Base-by-base conservation (phyloP, 2,113 vertebrate species). In the Perca fluviatilis region DNA sequence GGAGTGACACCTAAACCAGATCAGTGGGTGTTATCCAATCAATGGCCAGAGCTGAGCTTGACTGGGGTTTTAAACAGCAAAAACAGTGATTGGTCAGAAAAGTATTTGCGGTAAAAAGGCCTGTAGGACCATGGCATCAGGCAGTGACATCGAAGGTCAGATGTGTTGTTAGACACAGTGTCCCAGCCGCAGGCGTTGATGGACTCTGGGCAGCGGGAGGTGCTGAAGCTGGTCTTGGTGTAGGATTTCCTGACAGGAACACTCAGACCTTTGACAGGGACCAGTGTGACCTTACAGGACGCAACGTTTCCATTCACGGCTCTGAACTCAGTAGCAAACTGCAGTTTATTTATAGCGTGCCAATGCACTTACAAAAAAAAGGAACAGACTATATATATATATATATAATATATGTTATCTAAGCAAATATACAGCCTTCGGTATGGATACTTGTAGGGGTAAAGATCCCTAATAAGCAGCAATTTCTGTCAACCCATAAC, bases 321-420 rank as follows among this genome's bases (percentile, higher is more conserved):
- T 30, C 30, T 30, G 30, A 30, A 30, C 64, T 75, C 49, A 66
- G 62, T 79, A 84, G 51, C 79, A 82, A 68, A 49, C 46, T 43
- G 1, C 43, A 1, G 15, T 43, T 71, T 1, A 62, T 88, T 74
- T 69, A 54, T 21, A 74, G 33, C 0, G 16, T 49, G 36, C 2
- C 12, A 25, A 12, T 69, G 27, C 0, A 12, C 21, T 43, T 62
- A 7, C 33, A 50, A 13, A 18, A 23, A 23, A 57, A 8, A 2
- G 7, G 3, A 25, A 11, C 10, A 23, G 19, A n/a, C 19, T 40
- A 6, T 12, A 2, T 25, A 3, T 15, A 33, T 54, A 43, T n/a
- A n/a, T n/a, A n/a, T n/a, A 23, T 25, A 0, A 4, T 15, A n/a
- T 10, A 40, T 25, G n/a, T 49, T 9, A 50, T 16, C 12, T 10